These are phyloP conservation scores for Drosophila asahinai DNA, from an alignment of 1,140 invertebrate species.

Conservation along the genomic window DNA sequence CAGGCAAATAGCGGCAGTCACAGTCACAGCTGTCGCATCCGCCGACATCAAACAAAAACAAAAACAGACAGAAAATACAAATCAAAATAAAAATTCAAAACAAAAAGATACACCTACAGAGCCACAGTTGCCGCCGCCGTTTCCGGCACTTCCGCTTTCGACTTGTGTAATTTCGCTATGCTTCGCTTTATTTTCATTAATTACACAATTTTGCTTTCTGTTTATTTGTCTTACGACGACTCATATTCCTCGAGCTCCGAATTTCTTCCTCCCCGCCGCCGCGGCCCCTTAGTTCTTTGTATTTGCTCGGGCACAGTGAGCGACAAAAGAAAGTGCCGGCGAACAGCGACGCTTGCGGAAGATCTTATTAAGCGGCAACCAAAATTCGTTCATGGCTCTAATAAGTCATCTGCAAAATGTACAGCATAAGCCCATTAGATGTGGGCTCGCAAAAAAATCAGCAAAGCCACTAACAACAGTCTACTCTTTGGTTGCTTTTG, in stretches of 20 bases:
- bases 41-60: conserved; percentile 41
- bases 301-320: conserved; percentile 58
- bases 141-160: conserved; percentile 77
- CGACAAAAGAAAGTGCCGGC: conserved; percentile 72
- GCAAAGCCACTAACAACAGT: conserved; percentile 31
- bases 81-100: conserved; percentile 19
- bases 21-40: conserved; percentile 60
- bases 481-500: conserved; percentile 17
- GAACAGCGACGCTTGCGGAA: conserved; percentile 27
- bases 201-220: conserved; percentile 63
- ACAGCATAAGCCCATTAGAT: conserved; percentile 78
- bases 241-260: conserved; percentile 43
- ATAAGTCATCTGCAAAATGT: conserved; percentile 69
- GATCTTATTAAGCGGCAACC: conserved; percentile 45
- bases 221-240: conserved; percentile 67
- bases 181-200: conserved; percentile 59
- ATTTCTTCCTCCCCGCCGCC: not conserved
- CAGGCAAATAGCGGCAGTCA: conserved; percentile 28
- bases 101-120: conserved; percentile 46
- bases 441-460: conserved; percentile 57
- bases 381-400: conserved; percentile 55
- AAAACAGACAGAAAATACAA: conserved; percentile 15
- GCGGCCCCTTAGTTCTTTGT: conserved; percentile 34
- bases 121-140: conserved; percentile 38
- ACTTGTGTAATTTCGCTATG: conserved; percentile 69